These are phyloP conservation scores for Datnioides undecimradiatus DNA, from an alignment of 2,113 vertebrate species.

Conservation along the genomic window DNA sequence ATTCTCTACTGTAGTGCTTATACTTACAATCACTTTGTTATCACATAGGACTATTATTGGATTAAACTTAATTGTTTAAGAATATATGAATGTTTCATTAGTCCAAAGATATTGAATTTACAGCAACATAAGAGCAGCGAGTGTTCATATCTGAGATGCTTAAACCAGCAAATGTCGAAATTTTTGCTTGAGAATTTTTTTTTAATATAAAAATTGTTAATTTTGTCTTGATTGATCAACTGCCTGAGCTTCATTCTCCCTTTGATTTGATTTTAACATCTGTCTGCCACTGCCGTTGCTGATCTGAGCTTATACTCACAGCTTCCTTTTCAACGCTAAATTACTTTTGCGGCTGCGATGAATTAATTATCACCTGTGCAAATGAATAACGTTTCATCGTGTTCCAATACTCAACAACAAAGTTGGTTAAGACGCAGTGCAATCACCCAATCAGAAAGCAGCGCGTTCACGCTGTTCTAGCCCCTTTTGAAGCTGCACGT, in stretches of 20 bases:
- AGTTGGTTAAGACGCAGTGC: slow-evolving; percentile 3
- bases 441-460: neutral
- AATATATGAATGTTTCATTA: too few relatives aligned
- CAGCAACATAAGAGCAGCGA: too few relatives aligned
- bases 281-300: neutral
- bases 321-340: slow-evolving; percentile 11
- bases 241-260: neutral
- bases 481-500: neutral
- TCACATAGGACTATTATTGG: too few relatives aligned
- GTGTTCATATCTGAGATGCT: neutral
- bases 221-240: neutral
- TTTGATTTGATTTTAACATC: neutral
- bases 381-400: slow-evolving; percentile 41
- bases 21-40: too few relatives aligned
- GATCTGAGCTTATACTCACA: neutral
- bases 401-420: slow-evolving; percentile 2
- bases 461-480: neutral
- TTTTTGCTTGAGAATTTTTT: neutral
- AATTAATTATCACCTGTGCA: slow-evolving; percentile 39
- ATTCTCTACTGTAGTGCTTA: too few relatives aligned
- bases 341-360: slow-evolving; percentile 1
- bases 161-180: neutral
- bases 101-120: too few relatives aligned
- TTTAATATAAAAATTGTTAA: neutral
- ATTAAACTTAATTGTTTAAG: too few relatives aligned